A percentile compares a stretch with the other conserved stretches of the same genome.
Conservation (phyloP, 2,113 vertebrate genomes). For the pig (Sus scrofa) region T2T-Sscrofa CM000825.6:159077001-159077500, state of each 20-base stretch:
- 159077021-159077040: not conserved
- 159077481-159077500: not conserved
- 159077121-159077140: not conserved
- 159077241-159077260: not conserved
- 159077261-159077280: not conserved
- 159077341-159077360: not conserved
- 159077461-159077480: no score
- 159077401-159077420: fast-evolving
- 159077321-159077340: no score
- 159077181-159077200: not conserved
- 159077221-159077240: not conserved
- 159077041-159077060: not conserved
- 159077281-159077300: not conserved
- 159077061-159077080: not conserved
- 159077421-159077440: not conserved
- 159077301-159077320: not conserved
- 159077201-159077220: not conserved
- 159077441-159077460: not conserved
- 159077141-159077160: not conserved
- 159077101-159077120: not conserved
- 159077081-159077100: not conserved
- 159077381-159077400: not conserved
- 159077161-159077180: not conserved
- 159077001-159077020: not conserved
- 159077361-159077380: not conserved